Percentiles rank a stretch among this genome's conserved stretches.
Conservation (phyloP, 2,113 vertebrate species). For the Numenius arquata region DNA sequence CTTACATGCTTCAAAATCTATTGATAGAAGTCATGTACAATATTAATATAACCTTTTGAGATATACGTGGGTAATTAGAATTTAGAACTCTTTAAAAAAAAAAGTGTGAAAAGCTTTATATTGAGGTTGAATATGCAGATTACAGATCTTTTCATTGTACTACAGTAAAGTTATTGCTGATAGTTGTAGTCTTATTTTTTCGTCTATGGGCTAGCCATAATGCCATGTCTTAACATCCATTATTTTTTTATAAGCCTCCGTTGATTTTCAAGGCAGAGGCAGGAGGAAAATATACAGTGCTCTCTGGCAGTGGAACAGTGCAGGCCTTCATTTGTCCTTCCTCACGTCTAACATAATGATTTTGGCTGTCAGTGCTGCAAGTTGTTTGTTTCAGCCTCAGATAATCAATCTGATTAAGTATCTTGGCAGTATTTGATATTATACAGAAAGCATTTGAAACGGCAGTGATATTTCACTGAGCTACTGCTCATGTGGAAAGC, state of each 20-base stretch:
- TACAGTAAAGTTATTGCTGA: not conserved
- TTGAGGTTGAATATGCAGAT: not conserved
- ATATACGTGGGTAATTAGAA: not conserved
- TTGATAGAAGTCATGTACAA: not conserved
- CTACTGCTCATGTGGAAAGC: not conserved
- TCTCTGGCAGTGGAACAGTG: not conserved
- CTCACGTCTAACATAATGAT: not conserved
- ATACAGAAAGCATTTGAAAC: conserved; percentile 4
- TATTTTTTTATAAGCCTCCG: not conserved
- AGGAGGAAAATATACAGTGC: not conserved
- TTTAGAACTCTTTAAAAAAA: not conserved
- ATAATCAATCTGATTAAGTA: conserved; percentile 41
- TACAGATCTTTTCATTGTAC: not conserved
- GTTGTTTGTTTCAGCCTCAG: conserved; percentile 37
- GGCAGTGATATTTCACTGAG: not conserved
- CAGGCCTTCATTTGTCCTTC: conserved; percentile 9
- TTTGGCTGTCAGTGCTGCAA: not conserved
- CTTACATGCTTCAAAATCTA: not conserved
- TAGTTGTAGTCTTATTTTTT: not conserved
- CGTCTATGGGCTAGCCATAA: not conserved
- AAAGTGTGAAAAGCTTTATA: not conserved
- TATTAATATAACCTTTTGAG: not conserved
- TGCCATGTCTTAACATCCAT: not conserved
- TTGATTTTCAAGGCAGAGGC: not conserved
- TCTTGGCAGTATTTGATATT: conserved; percentile 32